A percentile compares a stretch with the other conserved stretches of the same genome.
phyloP scores from a whole-genome alignment of 64 coral and sea anemone species.

The Platygyra sinensis region DNA sequence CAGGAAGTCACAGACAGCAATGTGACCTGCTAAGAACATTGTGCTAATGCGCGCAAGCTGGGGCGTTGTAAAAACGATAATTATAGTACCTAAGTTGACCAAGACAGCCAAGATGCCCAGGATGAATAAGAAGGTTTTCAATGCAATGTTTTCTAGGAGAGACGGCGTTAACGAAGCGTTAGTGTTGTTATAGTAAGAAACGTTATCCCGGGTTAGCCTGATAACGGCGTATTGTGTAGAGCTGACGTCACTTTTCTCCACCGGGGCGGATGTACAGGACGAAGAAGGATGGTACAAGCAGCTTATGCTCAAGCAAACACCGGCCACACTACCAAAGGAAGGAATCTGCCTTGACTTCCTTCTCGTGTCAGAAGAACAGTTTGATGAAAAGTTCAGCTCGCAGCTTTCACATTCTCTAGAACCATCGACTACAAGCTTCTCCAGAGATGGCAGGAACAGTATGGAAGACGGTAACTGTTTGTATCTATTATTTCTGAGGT shows the following conservation, averaged over 20 bases:
- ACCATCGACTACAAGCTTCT: no score
- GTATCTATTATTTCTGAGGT: no score
- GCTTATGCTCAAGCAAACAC: no score
- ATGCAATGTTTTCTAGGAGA: not conserved
- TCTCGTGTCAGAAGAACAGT: no score
- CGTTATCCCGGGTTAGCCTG: not conserved
- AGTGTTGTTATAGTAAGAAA: not conserved
- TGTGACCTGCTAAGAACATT: conserved; percentile 21
- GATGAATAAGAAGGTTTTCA: conserved; percentile 16
- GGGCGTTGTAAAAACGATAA: not conserved
- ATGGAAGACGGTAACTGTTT: no score
- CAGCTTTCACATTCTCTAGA: no score
- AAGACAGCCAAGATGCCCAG: not conserved
- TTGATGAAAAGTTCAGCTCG: no score
- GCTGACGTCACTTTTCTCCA: not conserved
- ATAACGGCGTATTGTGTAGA: not conserved
- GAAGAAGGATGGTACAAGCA: no score
- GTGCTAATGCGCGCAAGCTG: not conserved
- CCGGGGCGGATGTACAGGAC: no score
- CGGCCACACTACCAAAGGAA: no score
- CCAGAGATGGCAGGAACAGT: no score
- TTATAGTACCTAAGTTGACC: not conserved
- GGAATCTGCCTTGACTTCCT: no score
- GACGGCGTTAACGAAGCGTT: not conserved
- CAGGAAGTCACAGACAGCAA: conserved; percentile 8